Evolutionary conservation across 2,797 vertebrate genomes (phyloP).

Genomic region (Poecilia wingei): DNA sequence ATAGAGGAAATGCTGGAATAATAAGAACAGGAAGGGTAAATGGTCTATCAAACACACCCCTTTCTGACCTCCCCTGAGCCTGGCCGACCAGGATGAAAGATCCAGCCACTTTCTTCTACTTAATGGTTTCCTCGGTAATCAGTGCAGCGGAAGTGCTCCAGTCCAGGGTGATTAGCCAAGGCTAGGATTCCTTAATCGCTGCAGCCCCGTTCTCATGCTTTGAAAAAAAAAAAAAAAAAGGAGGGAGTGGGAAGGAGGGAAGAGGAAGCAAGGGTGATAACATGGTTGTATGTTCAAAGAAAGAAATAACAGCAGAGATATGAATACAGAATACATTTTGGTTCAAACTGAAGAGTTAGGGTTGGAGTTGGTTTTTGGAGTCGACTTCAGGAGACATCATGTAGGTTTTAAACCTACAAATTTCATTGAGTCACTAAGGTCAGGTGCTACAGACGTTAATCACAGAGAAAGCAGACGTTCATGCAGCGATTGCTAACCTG

Average conservation of each 20-base stretch:
- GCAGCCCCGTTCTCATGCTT: constrained; percentile 79
- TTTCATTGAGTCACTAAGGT: constrained; percentile 29
- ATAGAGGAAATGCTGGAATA: constrained; percentile 86
- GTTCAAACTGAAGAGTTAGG: constrained; percentile 29
- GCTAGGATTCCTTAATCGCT: constrained; percentile 85
- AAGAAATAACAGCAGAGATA: constrained; percentile 34
- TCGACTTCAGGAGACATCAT: constrained; percentile 29
- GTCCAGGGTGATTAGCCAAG: constrained; percentile 82
- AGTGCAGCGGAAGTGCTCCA: constrained; percentile 87
- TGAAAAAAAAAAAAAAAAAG: constrained; percentile 71
- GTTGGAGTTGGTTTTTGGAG: constrained; percentile 14
- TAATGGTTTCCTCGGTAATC: constrained; percentile 94
- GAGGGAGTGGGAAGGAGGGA: constrained; percentile 62
- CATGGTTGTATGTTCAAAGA: constrained; percentile 68
- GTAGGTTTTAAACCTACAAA: constrained; percentile 8
- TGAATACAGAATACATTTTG: constrained; percentile 34
- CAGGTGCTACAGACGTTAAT: constrained; percentile 31
- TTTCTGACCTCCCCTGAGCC: constrained; percentile 87
- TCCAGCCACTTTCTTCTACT: constrained; percentile 88
- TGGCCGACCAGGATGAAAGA: constrained; percentile 87
- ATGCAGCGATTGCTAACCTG: constrained; percentile 47
- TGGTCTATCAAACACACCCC: constrained; percentile 86
- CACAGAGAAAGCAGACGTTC: constrained; percentile 35
- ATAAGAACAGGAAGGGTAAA: constrained; percentile 87
- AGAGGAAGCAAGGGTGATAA: constrained; percentile 83